Percentiles rank a stretch among this genome's conserved stretches.
Conservation (phyloP, 2,888 invertebrate genomes). For the Caenorhabditis drosophilae region DNA sequence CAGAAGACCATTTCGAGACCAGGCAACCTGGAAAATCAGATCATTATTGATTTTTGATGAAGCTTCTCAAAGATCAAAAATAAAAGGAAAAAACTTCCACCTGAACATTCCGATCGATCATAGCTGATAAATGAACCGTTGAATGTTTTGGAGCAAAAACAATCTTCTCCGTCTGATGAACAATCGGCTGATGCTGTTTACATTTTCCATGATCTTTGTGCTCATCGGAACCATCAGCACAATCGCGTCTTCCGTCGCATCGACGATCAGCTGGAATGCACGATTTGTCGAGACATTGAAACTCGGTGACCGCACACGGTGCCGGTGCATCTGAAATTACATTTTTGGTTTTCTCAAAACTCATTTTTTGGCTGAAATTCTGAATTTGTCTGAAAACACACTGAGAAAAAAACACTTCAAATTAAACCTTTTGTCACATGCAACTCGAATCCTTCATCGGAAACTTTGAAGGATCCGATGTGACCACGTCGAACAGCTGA, state of each 20-base stretch:
- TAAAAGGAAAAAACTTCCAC: constrained; percentile 11
- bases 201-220: constrained; percentile 69
- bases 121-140: constrained; percentile 46
- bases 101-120: constrained; percentile 42
- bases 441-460: constrained; percentile 64
- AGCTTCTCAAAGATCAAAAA: background rate
- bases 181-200: constrained; percentile 48
- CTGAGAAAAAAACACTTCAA: constrained; percentile 51
- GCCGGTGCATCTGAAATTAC: constrained; percentile 42
- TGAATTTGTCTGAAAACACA: too few relatives aligned
- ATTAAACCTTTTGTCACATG: too few relatives aligned
- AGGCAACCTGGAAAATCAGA: constrained; percentile 40
- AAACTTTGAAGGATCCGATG: constrained; percentile 53
- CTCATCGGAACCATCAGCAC: constrained; percentile 88
- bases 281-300: constrained; percentile 53
- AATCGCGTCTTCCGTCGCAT: constrained; percentile 90
- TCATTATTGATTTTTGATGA: too few relatives aligned
- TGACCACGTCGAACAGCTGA: constrained; percentile 52
- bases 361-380: background rate
- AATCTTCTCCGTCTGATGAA: constrained; percentile 46
- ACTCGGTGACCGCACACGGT: constrained; percentile 46
- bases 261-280: constrained; percentile 49
- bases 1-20: constrained; percentile 37
- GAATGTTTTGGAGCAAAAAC: constrained; percentile 45
- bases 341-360: background rate